phyloP scores from a whole-genome alignment of 2,113 vertebrate genomes.

The Galbula dea region DNA sequence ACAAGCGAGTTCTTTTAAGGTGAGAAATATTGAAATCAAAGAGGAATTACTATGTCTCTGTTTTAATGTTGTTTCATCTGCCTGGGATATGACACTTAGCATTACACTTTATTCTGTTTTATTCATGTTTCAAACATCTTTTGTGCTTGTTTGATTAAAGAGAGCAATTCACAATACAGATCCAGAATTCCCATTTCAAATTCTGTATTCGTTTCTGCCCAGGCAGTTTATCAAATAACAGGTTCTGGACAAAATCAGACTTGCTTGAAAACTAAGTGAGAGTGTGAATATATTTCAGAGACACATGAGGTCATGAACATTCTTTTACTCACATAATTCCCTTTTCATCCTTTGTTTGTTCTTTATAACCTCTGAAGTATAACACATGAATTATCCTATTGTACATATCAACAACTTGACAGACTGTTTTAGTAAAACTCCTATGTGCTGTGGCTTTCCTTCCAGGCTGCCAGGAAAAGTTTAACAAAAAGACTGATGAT shows the following conservation, averaged over 20 bases:
- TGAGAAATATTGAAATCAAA: neutral
- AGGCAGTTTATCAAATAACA: neutral
- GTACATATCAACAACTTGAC: neutral
- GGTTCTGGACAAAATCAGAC: neutral
- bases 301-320: neutral
- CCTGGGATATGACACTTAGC: neutral
- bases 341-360: neutral
- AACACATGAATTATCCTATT: neutral
- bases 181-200: neutral
- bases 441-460: neutral
- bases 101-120: neutral
- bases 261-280: neutral
- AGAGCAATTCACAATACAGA: neutral
- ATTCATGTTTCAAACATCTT: neutral
- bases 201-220: neutral
- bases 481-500: neutral
- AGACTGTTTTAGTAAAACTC: constrained; percentile 19
- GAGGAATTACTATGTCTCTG: neutral
- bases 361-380: neutral
- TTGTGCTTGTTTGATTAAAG: neutral
- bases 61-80: neutral
- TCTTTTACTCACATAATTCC: neutral
- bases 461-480: neutral
- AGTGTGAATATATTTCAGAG: neutral
- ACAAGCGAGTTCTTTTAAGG: neutral